Conservation (phyloP, 1,140 invertebrate species). For the Platyscapa corneri region DNA sequence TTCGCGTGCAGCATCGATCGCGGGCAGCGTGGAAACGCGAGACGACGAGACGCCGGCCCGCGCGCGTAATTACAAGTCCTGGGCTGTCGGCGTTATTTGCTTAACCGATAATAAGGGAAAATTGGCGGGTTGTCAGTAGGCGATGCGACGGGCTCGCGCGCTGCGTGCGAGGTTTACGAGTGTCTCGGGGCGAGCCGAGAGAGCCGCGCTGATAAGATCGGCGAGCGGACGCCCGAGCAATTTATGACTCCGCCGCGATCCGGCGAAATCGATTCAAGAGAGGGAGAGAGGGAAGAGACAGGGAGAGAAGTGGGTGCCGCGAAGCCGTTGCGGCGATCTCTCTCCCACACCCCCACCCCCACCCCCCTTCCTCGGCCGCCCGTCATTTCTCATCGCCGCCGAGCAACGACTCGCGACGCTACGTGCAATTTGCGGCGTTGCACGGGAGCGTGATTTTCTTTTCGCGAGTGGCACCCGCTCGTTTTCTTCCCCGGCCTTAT, state of each 20-base stretch:
- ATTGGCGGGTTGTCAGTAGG: constrained; percentile 35
- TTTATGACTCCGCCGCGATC: constrained; percentile 35
- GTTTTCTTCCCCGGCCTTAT: not conserved
- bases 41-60: not conserved
- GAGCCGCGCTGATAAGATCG: constrained; percentile 47
- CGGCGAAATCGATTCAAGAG: not conserved
- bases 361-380: too few relatives aligned
- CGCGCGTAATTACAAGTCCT: constrained; percentile 30
- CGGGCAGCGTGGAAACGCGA: too few relatives aligned
- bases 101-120: constrained; percentile 44
- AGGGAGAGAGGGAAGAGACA: not conserved
- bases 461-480: not conserved
- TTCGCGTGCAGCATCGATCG: not conserved
- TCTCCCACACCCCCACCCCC: too few relatives aligned
- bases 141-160: constrained; percentile 26
- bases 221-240: constrained; percentile 18
- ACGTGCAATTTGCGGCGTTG: constrained; percentile 24
- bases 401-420: not conserved
- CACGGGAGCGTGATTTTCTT: constrained; percentile 9
- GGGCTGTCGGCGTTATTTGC: constrained; percentile 38
- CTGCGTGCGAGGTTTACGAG: constrained; percentile 45
- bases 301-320: too few relatives aligned
- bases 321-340: too few relatives aligned
- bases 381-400: not conserved
- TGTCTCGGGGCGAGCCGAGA: constrained; percentile 42